Percentiles rank a stretch among this genome's conserved stretches.
These are phyloP conservation scores for Notarius quadriscutis DNA, from an alignment of 2,113 vertebrate species.

Conservation along the genomic window DNA sequence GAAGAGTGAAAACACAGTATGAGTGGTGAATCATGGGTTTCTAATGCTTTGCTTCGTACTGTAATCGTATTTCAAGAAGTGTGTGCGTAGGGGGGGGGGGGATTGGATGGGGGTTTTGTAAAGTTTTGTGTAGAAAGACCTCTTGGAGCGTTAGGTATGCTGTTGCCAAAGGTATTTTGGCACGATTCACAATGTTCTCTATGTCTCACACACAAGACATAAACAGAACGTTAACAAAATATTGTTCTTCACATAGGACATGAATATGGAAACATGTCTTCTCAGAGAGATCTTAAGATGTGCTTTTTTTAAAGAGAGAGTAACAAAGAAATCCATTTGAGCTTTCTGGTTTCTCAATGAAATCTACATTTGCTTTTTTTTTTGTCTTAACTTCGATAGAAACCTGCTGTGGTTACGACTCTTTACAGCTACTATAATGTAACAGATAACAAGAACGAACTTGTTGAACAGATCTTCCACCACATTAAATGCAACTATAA, in stretches of 20 bases:
- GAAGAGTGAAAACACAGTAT: background rate
- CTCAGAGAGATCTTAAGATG: background rate
- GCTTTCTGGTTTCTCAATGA: no score
- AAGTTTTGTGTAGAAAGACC: background rate
- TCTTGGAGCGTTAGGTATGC: background rate
- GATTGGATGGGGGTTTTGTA: background rate
- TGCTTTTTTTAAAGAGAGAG: no score
- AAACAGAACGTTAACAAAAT: background rate
- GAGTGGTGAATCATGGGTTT: background rate
- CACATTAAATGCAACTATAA: background rate
- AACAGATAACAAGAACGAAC: background rate
- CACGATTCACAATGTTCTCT: background rate
- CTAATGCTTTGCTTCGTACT: background rate
- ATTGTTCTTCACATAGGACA: background rate
- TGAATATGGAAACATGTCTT: background rate
- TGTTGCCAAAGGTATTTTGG: constrained; percentile 9
- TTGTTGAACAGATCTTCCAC: background rate
- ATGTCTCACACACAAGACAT: background rate
- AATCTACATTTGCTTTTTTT: no score
- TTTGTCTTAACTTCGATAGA: background rate
- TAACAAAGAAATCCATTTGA: no score
- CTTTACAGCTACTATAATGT: background rate
- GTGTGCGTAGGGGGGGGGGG: background rate
- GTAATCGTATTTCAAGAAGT: background rate
- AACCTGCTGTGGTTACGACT: background rate